A percentile compares a stretch with the other conserved stretches of the same genome.
These are phyloP conservation scores for Neria commutata DNA, from an alignment of 2,888 invertebrate species.

Conservation along the genomic window DNA sequence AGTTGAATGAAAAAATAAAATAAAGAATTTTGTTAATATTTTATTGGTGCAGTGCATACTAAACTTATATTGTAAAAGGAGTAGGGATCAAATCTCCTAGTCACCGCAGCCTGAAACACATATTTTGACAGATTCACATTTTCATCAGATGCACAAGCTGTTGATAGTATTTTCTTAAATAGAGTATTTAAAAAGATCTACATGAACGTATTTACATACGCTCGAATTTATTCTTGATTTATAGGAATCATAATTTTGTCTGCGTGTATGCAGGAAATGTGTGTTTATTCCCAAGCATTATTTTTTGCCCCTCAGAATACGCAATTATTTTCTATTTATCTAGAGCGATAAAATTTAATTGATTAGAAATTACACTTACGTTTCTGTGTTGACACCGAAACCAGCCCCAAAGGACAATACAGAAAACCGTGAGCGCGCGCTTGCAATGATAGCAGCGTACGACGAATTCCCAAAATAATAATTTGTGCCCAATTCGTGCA, in stretches of 20 bases:
- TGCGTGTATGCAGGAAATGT: slow-evolving; percentile 41
- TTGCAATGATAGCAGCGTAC: slow-evolving; percentile 17
- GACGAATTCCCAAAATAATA: slow-evolving; percentile 38
- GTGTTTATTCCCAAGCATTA: slow-evolving; percentile 40
- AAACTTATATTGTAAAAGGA: too few species aligned
- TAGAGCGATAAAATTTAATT: slow-evolving; percentile 43
- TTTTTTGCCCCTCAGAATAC: slow-evolving; percentile 35
- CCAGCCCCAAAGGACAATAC: slow-evolving; percentile 8
- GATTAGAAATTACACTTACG: slow-evolving; percentile 47
- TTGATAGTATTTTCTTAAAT: too few species aligned
- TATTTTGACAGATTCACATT: too few species aligned
- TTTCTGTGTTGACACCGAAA: slow-evolving; percentile 18
- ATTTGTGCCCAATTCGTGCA: slow-evolving; percentile 30
- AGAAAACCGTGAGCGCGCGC: not conserved
- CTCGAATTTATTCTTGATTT: too few species aligned
- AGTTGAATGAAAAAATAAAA: too few species aligned
- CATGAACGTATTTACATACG: too few species aligned
- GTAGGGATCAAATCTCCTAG: too few species aligned
- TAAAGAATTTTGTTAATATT: too few species aligned
- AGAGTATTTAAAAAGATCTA: too few species aligned
- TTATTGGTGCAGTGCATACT: too few species aligned
- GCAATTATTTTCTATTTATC: slow-evolving; percentile 48
- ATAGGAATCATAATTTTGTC: slow-evolving; percentile 20
- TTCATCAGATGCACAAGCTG: too few species aligned
- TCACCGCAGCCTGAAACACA: too few species aligned